Evolutionary conservation across 2,113 vertebrate species (phyloP).

Genomic region (Prionailurus viverrinus): DNA sequence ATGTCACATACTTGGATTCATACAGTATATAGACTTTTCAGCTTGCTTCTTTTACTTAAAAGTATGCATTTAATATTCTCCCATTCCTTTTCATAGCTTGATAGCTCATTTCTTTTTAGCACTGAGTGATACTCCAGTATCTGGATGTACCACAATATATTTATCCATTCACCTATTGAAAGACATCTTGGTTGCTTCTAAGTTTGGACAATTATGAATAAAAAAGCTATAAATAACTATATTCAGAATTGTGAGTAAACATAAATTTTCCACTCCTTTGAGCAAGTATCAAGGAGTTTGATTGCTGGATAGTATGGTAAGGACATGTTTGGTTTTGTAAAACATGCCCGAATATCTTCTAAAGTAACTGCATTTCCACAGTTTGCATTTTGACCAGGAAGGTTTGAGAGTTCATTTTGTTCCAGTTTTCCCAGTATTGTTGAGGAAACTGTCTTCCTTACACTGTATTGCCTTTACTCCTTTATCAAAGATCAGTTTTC

Average conservation of each 20-base stretch:
- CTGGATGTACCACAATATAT: neutral
- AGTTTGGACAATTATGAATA: neutral
- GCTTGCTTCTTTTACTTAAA: neutral
- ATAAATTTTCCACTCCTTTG: neutral
- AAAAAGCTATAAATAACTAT: neutral
- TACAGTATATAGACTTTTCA: neutral
- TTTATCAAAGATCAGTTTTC: neutral
- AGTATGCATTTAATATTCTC: neutral
- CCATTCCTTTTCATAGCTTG: neutral
- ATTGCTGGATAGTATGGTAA: neutral
- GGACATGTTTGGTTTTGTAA: neutral
- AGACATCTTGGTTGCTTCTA: neutral
- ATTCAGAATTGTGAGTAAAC: neutral
- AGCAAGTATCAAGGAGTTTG: neutral
- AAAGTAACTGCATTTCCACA: neutral
- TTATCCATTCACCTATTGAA: neutral
- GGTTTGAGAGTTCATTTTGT: neutral
- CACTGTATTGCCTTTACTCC: neutral
- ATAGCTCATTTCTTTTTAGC: neutral
- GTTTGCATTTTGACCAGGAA: neutral
- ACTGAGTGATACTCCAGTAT: neutral
- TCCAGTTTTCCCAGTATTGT: neutral
- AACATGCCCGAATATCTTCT: neutral
- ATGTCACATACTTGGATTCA: neutral
- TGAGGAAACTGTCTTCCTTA: neutral